Base-by-base conservation (phyloP, 2,113 vertebrate species). In the Trogon melanurus region DNA sequence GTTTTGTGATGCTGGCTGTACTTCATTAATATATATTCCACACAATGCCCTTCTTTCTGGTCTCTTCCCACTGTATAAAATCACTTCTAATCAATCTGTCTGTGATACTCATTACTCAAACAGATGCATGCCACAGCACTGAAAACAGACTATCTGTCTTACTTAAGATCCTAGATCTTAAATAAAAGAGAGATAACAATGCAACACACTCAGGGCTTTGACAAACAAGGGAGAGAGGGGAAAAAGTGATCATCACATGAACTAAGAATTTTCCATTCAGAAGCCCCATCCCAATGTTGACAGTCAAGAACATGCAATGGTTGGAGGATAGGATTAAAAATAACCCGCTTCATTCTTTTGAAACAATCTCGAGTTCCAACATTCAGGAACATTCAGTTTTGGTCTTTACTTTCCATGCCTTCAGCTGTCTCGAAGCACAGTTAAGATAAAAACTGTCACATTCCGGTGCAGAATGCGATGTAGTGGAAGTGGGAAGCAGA, bases 101-200 rank as follows among this genome's bases (percentile, higher is more conserved):
- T 79, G 38, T 30, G 81, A 70, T 81, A 15, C 71, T 85, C 90
- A 91, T 96, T 85, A 93, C 69, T 97, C 92, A 82, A 48, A 94
- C 94, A 93, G 94, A 81, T 47, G 45, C 44, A 75, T 48, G 89
- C n/a, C 95, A 76, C 57, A 81, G 54, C 41, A 34, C 75, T 64
- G 60, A 58, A 84, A 89, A 92, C 53, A 85, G 64, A 84, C 74
- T 64, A 85, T 95, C 92, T 79, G 16, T 97, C 94, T 97, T 92
- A 79, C 92, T 95, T 57, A 85, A 79, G 56, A 64, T 58, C 62
- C 79, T 54, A 67, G 75, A 79, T 72, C 96, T 72, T 85, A 65
- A 93, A 95, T 79, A 58, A 95, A 89, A 62, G 62, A 56, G 62
- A 88, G 44, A n/a, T 23, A 93, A 84, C 44, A 78, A 18, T 36